Conservation (phyloP, 2,888 invertebrate species). For the Theretra japonica region DNA sequence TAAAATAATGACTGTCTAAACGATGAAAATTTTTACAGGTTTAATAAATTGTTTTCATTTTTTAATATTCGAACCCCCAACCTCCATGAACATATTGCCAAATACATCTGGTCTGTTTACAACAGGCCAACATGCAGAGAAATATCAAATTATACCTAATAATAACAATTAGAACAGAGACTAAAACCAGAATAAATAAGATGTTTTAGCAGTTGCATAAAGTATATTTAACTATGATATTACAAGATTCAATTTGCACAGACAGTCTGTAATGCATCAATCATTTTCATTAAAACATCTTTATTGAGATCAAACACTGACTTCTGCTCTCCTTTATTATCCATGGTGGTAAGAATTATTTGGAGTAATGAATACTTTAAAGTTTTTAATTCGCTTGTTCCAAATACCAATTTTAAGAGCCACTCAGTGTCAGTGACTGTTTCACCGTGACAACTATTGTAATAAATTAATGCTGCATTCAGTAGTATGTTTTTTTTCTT, state of each 20-base stretch:
- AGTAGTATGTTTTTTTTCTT: constrained; percentile 53
- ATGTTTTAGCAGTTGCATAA: not conserved
- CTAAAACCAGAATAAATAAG: not conserved
- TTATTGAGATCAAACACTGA: constrained; percentile 63
- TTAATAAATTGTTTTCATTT: no score
- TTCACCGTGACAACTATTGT: constrained; percentile 60
- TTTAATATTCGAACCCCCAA: no score
- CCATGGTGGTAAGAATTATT: constrained; percentile 55
- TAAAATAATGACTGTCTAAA: no score
- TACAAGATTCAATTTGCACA: not conserved
- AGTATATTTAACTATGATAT: not conserved
- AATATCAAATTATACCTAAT: no score
- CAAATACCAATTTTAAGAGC: constrained; percentile 63
- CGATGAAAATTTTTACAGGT: no score
- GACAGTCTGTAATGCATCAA: constrained; percentile 56
- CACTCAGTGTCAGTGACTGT: constrained; percentile 62
- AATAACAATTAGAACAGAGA: no score
- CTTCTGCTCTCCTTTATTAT: constrained; percentile 46
- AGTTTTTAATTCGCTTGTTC: constrained; percentile 67
- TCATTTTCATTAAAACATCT: constrained; percentile 60
- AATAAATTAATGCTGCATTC: constrained; percentile 51
- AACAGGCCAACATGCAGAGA: no score
- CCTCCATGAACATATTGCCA: no score
- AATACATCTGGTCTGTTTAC: no score
- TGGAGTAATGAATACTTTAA: constrained; percentile 64